Conservation (phyloP, 2,888 invertebrate genomes). For the Chaetogeoica ovagalla region DNA sequence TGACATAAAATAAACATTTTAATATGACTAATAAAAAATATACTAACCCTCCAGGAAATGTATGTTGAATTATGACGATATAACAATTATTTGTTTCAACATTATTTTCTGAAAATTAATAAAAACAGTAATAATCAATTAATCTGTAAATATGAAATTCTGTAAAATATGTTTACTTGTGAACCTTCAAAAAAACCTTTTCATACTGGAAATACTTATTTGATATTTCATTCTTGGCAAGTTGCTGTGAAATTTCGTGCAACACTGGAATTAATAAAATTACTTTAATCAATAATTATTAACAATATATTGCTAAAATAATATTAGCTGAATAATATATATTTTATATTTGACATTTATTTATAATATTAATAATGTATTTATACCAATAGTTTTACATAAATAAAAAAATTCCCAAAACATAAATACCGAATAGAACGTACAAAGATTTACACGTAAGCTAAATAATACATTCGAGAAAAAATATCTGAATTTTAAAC, state of each 20-base stretch:
- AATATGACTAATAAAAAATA: not conserved
- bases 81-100: not conserved
- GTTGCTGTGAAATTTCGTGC: not conserved
- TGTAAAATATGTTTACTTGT: constrained; percentile 21
- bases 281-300: not conserved
- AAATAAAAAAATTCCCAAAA: constrained; percentile 8
- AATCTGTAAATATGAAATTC: not conserved
- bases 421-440: constrained; percentile 21
- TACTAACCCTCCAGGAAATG: constrained; percentile 9
- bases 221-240: not conserved
- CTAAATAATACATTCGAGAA: constrained; percentile 1
- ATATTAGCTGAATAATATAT: not conserved
- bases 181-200: not conserved
- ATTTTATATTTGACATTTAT: not conserved
- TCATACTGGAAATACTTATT: not conserved
- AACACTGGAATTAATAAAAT: constrained; percentile 32
- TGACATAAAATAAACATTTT: not conserved
- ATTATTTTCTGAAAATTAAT: constrained; percentile 21
- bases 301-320: not conserved
- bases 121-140: not conserved
- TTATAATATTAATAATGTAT: not conserved
- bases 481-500: constrained; percentile 6
- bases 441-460: constrained; percentile 15
- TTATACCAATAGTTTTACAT: not conserved
- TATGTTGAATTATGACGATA: not conserved